Evolutionary conservation across 2,113 vertebrate species (phyloP).

Genomic region (Erpornis zantholeuca): DNA sequence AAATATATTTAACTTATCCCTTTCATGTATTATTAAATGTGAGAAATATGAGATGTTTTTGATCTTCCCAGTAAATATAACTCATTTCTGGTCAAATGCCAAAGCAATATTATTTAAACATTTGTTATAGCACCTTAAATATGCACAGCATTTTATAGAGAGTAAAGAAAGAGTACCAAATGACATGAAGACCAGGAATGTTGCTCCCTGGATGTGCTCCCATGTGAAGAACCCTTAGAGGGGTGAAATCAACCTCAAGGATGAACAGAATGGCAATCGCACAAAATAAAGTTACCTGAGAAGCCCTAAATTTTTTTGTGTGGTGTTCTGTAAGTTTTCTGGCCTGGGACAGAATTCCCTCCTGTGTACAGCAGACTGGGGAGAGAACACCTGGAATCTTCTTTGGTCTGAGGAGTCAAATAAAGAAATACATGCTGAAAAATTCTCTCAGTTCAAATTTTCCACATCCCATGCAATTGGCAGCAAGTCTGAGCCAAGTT

Average conservation of each 20-base stretch:
- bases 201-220: background rate
- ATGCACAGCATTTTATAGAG: background rate
- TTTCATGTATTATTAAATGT: background rate
- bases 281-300: background rate
- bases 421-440: background rate
- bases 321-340: background rate
- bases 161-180: background rate
- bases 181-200: fast-evolving
- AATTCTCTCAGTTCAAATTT: background rate
- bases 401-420: background rate
- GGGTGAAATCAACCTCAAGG: background rate
- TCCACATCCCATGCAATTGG: background rate
- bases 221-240: background rate
- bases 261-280: fast-evolving
- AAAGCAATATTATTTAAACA: background rate
- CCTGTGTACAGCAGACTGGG: background rate
- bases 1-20: background rate
- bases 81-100: background rate
- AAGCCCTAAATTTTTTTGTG: background rate
- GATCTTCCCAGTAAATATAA: background rate
- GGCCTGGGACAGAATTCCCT: background rate
- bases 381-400: background rate
- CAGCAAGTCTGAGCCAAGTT: background rate
- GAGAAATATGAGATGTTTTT: background rate
- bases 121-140: background rate